Conservation (phyloP, 2,113 vertebrate species). For the Seriola dumerili region DNA sequence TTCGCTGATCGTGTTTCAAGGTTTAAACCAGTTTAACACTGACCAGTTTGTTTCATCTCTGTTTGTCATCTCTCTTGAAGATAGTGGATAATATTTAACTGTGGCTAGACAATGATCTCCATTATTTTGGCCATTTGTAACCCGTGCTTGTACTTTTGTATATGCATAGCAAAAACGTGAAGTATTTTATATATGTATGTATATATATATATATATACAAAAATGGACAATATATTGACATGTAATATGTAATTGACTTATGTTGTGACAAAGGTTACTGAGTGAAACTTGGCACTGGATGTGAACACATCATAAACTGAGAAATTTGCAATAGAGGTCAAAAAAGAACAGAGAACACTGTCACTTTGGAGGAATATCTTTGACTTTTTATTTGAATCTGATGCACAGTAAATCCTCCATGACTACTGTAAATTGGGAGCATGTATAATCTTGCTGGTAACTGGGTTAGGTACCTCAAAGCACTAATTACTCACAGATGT, state of each 20-base stretch:
- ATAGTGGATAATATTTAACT: constrained; percentile 61
- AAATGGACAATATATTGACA: neutral
- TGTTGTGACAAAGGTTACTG: constrained; percentile 7
- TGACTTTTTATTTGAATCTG: neutral
- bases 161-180: neutral
- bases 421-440: neutral
- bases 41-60: constrained; percentile 40
- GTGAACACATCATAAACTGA: neutral
- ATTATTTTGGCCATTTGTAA: neutral
- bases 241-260: neutral
- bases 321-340: neutral
- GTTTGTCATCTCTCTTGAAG: constrained; percentile 32
- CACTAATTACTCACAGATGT: constrained; percentile 27
- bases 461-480: neutral
- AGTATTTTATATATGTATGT: neutral
- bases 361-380: neutral
- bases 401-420: neutral
- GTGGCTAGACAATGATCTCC: neutral
- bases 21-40: constrained; percentile 28
- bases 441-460: neutral
- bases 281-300: neutral
- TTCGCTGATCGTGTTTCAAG: constrained; percentile 46
- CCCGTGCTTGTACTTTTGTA: neutral
- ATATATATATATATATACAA: neutral
- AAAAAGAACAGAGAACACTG: no score